phyloP scores from a whole-genome alignment of 2,888 invertebrate species.

The Volucella inflata region DNA sequence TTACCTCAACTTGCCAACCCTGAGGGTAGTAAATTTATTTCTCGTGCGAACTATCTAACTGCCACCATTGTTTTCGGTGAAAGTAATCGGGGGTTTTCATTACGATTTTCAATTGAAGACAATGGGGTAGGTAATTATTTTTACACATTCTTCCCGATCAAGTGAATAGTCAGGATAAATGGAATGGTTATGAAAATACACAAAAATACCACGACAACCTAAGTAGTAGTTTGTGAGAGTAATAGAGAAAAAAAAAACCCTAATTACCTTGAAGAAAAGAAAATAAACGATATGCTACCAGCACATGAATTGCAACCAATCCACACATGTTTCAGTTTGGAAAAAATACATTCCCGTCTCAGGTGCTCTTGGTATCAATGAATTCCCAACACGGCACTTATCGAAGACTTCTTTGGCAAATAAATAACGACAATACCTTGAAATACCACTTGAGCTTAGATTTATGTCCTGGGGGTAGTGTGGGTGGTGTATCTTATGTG shows the following conservation, averaged over 20 bases:
- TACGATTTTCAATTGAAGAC: conserved; percentile 57
- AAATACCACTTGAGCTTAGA: conserved; percentile 69
- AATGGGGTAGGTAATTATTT: conserved; percentile 70
- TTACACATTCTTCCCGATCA: conserved; percentile 47
- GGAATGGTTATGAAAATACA: conserved; percentile 3
- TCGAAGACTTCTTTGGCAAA: conserved; percentile 35
- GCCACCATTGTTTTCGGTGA: conserved; percentile 62
- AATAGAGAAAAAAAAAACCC: not conserved
- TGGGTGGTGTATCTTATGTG: conserved; percentile 22
- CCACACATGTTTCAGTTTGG: not conserved
- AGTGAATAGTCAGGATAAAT: conserved; percentile 8
- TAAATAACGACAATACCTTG: conserved; percentile 74
- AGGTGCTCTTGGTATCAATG: conserved; percentile 54
- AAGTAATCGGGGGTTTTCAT: conserved; percentile 66
- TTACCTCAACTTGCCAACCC: conserved; percentile 63
- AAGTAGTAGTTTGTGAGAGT: not conserved
- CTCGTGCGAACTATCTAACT: conserved; percentile 36
- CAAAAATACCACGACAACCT: not conserved
- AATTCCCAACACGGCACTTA: conserved; percentile 70
- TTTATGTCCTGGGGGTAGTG: conserved; percentile 66
- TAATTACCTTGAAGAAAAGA: not conserved
- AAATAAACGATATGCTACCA: not conserved
- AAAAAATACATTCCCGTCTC: conserved; percentile 43
- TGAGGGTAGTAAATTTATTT: conserved; percentile 67
- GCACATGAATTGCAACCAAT: not conserved